phyloP scores from a whole-genome alignment of 2,888 invertebrate species.

The Boloria selene region DNA sequence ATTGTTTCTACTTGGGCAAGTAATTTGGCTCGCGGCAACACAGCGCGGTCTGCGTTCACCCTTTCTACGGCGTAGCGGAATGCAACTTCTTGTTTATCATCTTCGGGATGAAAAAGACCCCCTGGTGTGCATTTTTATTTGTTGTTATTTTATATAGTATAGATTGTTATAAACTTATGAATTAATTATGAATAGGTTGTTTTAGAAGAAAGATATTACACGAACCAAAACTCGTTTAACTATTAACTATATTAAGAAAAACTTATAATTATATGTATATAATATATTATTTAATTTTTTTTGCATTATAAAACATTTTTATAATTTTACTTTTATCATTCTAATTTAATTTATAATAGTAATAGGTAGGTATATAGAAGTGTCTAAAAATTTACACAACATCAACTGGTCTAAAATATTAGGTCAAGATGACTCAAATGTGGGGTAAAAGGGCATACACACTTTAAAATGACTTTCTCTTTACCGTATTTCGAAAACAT shows the following conservation, averaged over 20 bases:
- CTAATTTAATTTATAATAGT: too few species aligned
- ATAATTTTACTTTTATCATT: too few species aligned
- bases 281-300: too few species aligned
- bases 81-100: constrained; percentile 94
- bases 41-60: constrained; percentile 91
- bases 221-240: too few species aligned
- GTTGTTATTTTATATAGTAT: background rate
- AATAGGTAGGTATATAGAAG: too few species aligned
- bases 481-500: constrained; percentile 23
- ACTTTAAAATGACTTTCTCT: constrained; percentile 23
- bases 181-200: background rate
- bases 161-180: background rate
- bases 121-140: constrained; percentile 76
- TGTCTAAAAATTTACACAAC: constrained; percentile 5
- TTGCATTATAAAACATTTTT: too few species aligned
- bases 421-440: constrained; percentile 29
- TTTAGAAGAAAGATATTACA: background rate
- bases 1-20: constrained; percentile 94
- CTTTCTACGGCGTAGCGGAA: constrained; percentile 96
- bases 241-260: too few species aligned
- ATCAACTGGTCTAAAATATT: constrained; percentile 6
- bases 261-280: too few species aligned
- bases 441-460: constrained; percentile 21
- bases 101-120: constrained; percentile 93
- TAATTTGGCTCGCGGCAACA: constrained; percentile 92